Evolutionary conservation across 2,797 vertebrate genomes (phyloP).

Genomic region (Picus viridis): DNA sequence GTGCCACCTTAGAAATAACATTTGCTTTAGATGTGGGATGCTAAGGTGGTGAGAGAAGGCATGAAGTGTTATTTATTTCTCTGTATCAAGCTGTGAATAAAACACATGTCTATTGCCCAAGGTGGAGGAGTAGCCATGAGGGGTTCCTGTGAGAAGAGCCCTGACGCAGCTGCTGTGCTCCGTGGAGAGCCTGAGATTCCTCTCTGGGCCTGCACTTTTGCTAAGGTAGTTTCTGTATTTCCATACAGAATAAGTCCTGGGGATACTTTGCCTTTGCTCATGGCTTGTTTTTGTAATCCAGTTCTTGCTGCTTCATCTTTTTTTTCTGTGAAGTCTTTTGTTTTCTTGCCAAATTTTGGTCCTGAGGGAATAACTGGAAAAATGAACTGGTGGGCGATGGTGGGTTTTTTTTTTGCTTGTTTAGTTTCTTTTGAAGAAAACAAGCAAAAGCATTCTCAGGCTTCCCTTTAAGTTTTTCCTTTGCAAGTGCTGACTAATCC

Average conservation of each 20-base stretch:
- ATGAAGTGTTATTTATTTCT: neutral
- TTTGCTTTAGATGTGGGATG: neutral
- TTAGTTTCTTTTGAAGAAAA: neutral
- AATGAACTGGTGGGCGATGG: neutral
- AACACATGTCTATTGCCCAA: accelerated
- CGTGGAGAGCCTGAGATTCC: accelerated
- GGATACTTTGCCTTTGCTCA: neutral
- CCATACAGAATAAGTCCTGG: accelerated
- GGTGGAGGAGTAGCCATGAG: accelerated
- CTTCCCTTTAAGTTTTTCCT: neutral
- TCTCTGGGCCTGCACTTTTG: accelerated
- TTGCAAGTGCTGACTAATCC: neutral
- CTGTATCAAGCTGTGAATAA: accelerated
- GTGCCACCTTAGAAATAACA: accelerated
- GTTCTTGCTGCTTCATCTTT: accelerated
- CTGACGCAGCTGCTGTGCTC: accelerated
- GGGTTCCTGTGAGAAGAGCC: neutral
- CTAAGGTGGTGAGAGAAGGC: accelerated
- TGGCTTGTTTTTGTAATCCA: neutral
- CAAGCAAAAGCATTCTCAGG: neutral
- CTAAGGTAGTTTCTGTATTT: accelerated
- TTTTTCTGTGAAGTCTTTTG: neutral
- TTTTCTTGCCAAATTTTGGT: neutral
- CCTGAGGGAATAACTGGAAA: neutral
- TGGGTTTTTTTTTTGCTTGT: neutral